Evolutionary conservation across 2,113 vertebrate genomes (phyloP), one percentile per base, ranked within the genome.

Genomic region (Entosphenus tridentatus): DNA sequence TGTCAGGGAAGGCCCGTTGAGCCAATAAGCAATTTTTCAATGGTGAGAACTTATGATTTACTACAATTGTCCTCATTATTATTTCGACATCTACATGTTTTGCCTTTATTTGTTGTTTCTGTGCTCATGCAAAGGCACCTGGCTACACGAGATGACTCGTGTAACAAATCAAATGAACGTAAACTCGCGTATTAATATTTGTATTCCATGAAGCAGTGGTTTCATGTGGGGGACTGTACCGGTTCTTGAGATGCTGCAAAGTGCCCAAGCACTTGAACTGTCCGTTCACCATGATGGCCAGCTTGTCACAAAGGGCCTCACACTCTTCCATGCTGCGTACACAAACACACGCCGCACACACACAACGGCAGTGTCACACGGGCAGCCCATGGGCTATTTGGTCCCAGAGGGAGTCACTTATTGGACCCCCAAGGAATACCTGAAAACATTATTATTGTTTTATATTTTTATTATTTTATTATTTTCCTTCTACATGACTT

Each of bases 251-350:
- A 8, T 71, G 56, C 16, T 71, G 67, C 16, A 67, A 67, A 55
- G 67, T 68, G 10, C 70, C 70, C 56, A 71, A 14, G 12, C 70
- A 71, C 57, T 21, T 39, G 54, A 71, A 71, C 54, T 68, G 67
- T n/a, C 70, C 70, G 18, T 71, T 71, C 56, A 71, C 70, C 70
- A 71, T 71, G 56, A 71, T 71, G 55, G 70, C 70, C 13, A 71
- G 70, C 55, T 67, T 71, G 56, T 65, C 55, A 55, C 70, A 71
- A 56, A 71, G 68, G 12, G 70, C 70, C 57, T 71, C 70, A 39
- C 70, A 71, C 57, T 71, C 70, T 57, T 71, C 70, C 70, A 71
- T 71, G 16, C 70, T 71, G 70, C 62, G 39, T 4, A 8, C 56
- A 12, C 14, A 67, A 57, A 65, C 56, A 55, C 11, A 70, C 9